Conservation (phyloP, 2,797 vertebrate species). For the Paguma larvata region DNA sequence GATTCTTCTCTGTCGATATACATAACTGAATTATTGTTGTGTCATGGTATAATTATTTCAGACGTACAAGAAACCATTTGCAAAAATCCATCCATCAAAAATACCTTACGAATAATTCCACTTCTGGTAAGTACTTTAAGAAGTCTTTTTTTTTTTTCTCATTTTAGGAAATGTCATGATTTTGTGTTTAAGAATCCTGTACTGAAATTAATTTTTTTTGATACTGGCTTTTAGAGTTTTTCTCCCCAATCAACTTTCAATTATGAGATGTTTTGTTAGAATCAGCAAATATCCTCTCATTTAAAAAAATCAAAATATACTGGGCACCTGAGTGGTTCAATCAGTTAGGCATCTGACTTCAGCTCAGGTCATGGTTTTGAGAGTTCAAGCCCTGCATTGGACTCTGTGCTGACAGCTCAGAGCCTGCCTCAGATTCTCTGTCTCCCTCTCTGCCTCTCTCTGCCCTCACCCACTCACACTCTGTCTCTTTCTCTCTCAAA, state of each 20-base stretch:
- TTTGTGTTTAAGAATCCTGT: neutral
- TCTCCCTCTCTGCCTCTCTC: no score
- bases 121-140: constrained; percentile 89
- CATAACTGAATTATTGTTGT: constrained; percentile 66
- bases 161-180: constrained; percentile 41
- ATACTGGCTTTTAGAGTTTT: constrained; percentile 28
- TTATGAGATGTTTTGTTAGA: neutral
- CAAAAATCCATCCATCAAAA: constrained; percentile 84
- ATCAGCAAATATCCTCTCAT: constrained; percentile 31
- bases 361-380: no score
- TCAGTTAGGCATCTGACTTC: no score
- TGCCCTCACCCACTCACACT: no score
- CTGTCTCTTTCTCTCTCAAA: no score
- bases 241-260: neutral
- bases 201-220: constrained; percentile 46
- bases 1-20: constrained; percentile 35
- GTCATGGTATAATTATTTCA: constrained; percentile 84
- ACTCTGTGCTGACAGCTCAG: no score
- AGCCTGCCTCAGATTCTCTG: no score
- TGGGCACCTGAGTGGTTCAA: no score
- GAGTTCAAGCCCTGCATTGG: no score
- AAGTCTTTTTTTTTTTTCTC: constrained; percentile 25
- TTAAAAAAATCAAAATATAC: neutral
- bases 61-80: constrained; percentile 89
- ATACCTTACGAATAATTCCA: constrained; percentile 84